A percentile compares a stretch with the other conserved stretches of the same genome.
phyloP scores from a whole-genome alignment of 2,888 invertebrate genomes.

The Caradrina clavipalpis region DNA sequence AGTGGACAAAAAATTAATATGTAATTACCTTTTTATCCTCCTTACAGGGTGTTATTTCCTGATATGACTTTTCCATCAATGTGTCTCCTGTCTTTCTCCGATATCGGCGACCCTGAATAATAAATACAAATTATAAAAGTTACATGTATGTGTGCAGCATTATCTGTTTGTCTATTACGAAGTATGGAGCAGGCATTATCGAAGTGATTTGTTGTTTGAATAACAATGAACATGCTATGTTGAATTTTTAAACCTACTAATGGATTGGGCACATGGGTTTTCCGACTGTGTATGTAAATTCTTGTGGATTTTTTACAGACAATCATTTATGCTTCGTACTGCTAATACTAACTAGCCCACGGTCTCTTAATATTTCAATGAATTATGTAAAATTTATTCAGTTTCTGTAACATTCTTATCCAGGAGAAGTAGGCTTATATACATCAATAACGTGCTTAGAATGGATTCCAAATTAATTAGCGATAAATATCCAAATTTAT shows the following conservation, averaged over 20 bases:
- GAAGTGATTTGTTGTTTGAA: conserved; percentile 2
- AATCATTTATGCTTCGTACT: too few species aligned
- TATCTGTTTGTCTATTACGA: background rate
- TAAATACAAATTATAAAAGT: background rate
- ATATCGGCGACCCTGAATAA: conserved; percentile 39
- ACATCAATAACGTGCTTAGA: too few species aligned
- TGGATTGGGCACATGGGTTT: too few species aligned
- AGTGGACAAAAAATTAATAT: background rate
- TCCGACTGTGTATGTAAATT: too few species aligned
- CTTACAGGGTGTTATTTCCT: conserved; percentile 49
- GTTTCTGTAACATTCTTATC: too few species aligned
- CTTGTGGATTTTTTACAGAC: too few species aligned
- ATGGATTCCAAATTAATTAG: too few species aligned
- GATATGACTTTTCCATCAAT: conserved; percentile 40
- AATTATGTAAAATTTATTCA: too few species aligned
- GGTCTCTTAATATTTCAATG: too few species aligned
- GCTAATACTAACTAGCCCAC: too few species aligned
- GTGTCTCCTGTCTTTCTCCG: conserved; percentile 46
- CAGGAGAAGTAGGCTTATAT: too few species aligned
- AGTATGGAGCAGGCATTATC: conserved; percentile 24
- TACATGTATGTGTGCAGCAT: background rate
- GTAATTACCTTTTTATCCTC: conserved; percentile 46
- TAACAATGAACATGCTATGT: conserved; percentile 22
- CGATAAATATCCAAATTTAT: too few species aligned
- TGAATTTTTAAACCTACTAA: background rate